These are phyloP conservation scores for Caenorhabditis sp. DNA, from an alignment of 2,888 invertebrate genomes.

Conservation along the genomic window DNA sequence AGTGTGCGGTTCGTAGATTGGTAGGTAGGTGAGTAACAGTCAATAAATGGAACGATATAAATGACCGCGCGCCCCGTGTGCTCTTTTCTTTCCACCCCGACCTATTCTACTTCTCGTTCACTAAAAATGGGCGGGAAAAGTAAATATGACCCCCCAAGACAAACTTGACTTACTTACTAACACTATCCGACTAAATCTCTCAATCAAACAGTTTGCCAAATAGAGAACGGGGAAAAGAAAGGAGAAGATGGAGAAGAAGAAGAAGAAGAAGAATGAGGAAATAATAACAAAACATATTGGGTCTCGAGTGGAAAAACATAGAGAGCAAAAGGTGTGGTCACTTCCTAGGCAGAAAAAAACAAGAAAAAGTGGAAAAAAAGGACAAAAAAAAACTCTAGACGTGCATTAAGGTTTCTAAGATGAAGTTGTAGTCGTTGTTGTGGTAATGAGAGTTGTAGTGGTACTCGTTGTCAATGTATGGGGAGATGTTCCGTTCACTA, in stretches of 20 bases:
- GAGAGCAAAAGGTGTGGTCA: too few relatives aligned
- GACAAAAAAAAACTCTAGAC: constrained; percentile 1
- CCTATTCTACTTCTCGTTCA: background rate
- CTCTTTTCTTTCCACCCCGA: background rate
- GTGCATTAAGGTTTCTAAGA: background rate
- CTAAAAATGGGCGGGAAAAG: background rate
- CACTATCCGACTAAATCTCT: background rate
- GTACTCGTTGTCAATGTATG: background rate
- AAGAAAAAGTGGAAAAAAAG: background rate
- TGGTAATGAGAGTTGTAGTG: background rate
- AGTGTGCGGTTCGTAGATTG: background rate
- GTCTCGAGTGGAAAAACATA: background rate
- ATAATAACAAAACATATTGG: background rate
- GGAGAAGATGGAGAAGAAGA: background rate
- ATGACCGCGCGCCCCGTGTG: background rate
- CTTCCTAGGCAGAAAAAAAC: background rate
- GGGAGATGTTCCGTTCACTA: background rate
- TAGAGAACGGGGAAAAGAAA: background rate
- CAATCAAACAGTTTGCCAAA: constrained; percentile 1
- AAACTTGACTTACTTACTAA: background rate
- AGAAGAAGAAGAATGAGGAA: background rate
- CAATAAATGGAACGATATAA: background rate
- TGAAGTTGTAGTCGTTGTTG: background rate
- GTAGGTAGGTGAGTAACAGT: background rate
- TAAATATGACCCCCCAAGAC: background rate